Evolutionary conservation across 1,140 invertebrate species (phyloP).

Genomic region (Brevipalpus yothersi): DNA sequence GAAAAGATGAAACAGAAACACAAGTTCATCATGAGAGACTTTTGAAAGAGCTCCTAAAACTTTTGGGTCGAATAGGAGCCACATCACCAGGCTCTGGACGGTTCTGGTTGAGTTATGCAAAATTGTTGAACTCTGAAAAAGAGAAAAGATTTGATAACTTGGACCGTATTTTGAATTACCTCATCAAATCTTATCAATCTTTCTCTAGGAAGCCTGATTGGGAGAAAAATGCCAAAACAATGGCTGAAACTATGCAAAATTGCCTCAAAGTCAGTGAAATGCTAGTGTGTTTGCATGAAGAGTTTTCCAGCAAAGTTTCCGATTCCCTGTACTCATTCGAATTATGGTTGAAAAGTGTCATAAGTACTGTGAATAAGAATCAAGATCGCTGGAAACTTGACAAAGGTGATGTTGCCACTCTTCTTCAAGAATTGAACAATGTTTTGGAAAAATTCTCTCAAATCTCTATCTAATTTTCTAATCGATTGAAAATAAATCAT

Average conservation of each 20-base stretch:
- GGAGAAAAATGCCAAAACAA: not conserved
- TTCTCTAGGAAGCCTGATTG: not conserved
- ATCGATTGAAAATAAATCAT: no score
- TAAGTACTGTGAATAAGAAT: not conserved
- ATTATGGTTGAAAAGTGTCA: not conserved
- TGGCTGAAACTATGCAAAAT: not conserved
- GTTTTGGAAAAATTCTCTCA: no score
- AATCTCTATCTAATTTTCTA: no score
- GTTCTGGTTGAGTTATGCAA: not conserved
- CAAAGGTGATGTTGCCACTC: no score
- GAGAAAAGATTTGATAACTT: slow-evolving; percentile 37
- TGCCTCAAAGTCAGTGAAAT: not conserved
- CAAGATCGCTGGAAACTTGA: not conserved
- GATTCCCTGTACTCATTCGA: not conserved
- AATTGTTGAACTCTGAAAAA: slow-evolving; percentile 19
- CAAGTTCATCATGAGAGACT: not conserved
- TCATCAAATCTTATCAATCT: slow-evolving; percentile 63
- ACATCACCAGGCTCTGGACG: not conserved
- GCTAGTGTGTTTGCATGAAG: not conserved
- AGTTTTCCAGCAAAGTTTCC: not conserved
- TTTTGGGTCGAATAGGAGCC: not conserved
- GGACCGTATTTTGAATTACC: slow-evolving; percentile 98
- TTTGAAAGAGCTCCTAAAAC: not conserved
- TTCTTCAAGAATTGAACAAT: no score
- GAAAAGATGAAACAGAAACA: no score